Evolutionary conservation across 2,888 invertebrate species (phyloP), one percentile per base, ranked within the genome.

Genomic region (Perizoma affinitatum): DNA sequence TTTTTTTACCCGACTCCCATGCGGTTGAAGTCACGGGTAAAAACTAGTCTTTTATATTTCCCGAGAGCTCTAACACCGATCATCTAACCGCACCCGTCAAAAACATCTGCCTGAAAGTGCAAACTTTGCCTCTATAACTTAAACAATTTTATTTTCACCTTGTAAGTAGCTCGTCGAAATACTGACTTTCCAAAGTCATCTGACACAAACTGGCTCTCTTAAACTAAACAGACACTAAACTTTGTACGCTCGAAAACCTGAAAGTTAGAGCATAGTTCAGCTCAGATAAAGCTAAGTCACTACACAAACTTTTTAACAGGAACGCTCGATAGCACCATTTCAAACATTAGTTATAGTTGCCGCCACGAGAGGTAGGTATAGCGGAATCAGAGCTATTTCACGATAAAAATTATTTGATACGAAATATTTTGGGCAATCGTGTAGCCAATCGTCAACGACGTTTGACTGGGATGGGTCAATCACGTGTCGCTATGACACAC

Each of bases 161-260:
- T 63, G 61, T 65, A 55, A 71, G 55, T 67, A 63, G 59, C 65
- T 70, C 56, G 64, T 58, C 49, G 78, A 84, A 80, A 81, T 83
- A 84, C 72, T 80, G 78, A 77, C 78, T 83, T 83, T 79, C 79
- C 78, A 81, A 84, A 86, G 85, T 83, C 80, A 80, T 77, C 74
- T 78, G 82, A 83, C 84, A 72, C 75, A 80, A 85, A 85, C 83
- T 82, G 78, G 79, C 78, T 78, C 78, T 77, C 76, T 83, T 83
- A 82, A 85, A 85, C 84, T 83, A 84, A 86, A 84, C 85, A 85
- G 84, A 82, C 79, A 78, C 76, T 76, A 74, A 86, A 84, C 79
- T 86, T 80, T 72, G 75, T 74, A 74, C 69, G 69, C 58, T 62
- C 47, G 50, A 54, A 50, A 75, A 73, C 67, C 75, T 70, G 75